phyloP scores from a whole-genome alignment of 2,797 vertebrate species.

The Oryzias dopingdopingensis region DNA sequence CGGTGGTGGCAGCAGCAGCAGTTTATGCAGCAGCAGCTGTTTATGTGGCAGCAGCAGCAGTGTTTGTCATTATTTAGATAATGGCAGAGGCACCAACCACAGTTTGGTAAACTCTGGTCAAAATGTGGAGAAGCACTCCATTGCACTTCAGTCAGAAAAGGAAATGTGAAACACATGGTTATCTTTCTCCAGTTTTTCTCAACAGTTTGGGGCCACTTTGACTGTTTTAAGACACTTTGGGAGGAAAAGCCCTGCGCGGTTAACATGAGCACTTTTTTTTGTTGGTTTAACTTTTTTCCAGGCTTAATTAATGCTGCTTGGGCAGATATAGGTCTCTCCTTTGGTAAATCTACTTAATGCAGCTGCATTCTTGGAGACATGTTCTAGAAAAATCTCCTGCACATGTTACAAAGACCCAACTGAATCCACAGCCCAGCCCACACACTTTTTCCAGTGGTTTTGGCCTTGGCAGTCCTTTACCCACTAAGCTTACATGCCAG shows the following conservation, averaged over 20 bases:
- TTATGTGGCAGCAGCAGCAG: slow-evolving; percentile 22
- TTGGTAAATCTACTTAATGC: slow-evolving; percentile 55
- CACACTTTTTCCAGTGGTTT: slow-evolving; percentile 75
- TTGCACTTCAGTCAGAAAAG: slow-evolving; percentile 67
- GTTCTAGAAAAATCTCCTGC: slow-evolving; percentile 59
- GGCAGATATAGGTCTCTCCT: slow-evolving; percentile 48
- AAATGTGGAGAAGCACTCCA: slow-evolving; percentile 56
- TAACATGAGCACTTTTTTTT: slow-evolving; percentile 39
- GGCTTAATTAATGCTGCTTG: slow-evolving; percentile 39
- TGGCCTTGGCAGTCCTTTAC: slow-evolving; percentile 70
- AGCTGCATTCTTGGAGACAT: slow-evolving; percentile 64
- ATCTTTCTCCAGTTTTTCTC: slow-evolving; percentile 60
- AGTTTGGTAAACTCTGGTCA: slow-evolving; percentile 64
- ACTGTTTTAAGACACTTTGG: slow-evolving; percentile 27
- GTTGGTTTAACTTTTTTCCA: slow-evolving; percentile 50
- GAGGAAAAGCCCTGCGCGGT: slow-evolving; percentile 30
- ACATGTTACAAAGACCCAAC: slow-evolving; percentile 68
- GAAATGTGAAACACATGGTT: slow-evolving; percentile 72
- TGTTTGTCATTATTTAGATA: slow-evolving; percentile 60
- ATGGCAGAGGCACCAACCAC: slow-evolving; percentile 55
- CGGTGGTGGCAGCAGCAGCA: slow-evolving; percentile 34
- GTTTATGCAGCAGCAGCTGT: slow-evolving; percentile 31
- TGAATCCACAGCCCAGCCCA: slow-evolving; percentile 66
- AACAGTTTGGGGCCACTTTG: slow-evolving; percentile 30
- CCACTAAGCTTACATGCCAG: slow-evolving; percentile 55